Base-by-base conservation (phyloP, 2,113 vertebrate species). In the Pteruthius melanotis region DNA sequence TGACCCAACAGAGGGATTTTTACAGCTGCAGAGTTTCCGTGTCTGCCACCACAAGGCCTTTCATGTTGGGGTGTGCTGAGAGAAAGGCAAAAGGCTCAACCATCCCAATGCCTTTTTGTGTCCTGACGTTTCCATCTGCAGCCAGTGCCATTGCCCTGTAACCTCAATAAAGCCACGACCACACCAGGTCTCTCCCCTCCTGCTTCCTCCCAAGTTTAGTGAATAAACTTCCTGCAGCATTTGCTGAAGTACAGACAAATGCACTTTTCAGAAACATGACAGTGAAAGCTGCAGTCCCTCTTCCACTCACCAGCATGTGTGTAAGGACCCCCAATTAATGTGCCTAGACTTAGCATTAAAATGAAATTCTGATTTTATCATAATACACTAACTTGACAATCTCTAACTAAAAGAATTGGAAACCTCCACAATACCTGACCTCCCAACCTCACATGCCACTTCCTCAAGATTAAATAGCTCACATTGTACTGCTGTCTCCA, bases 401-500 rank as follows among this genome's bases (percentile, higher is more conserved):
- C 31, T 83, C 54, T 72, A n/a, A 15, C n/a, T 66, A 13, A 40
- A 80, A 86, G 11, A 83, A 77, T 57, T 45, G 0, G 72, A 77
- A 93, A 92, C 11, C 60, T 90, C 31, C 40, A 56, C 40, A 44
- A 35, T 60, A 60, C 37, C 45, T 81, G 54, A 72, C 66, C 39
- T 84, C 37, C 42, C 52, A 56, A 17, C 19, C 78, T 50, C 50
- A 84, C n/a, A 4, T 63, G 35, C n/a, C 5, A 13, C 56, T 80
- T 93, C 22, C 76, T 83, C 83, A 81, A 88, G 92, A 92, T 96
- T 89, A 96, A 92, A 81, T 12, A 86, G 69, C 61, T 89, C 71
- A 57, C 42, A 11, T 10, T 83, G 65, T 35, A 39, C 37, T 70
- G 27, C 71, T 37, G 27, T 54, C 65, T 91, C 40, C 4, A 2